phyloP scores from a whole-genome alignment of 2,797 vertebrate genomes.

The Enteromius treurensis region DNA sequence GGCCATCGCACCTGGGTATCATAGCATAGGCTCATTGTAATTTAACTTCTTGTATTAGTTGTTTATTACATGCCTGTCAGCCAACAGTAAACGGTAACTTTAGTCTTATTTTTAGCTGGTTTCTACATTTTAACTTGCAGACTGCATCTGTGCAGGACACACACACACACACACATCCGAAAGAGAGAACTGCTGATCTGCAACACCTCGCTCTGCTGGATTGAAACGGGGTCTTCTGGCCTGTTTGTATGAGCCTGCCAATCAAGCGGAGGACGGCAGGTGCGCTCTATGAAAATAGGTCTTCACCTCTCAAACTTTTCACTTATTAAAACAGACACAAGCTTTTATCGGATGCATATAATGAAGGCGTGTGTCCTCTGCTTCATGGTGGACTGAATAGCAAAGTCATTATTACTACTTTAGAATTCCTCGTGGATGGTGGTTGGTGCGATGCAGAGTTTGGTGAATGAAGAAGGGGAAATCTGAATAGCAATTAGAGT shows the following conservation, averaged over 20 bases:
- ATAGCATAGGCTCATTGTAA: constrained; percentile 27
- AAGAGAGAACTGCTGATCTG: constrained; percentile 57
- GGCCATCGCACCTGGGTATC: constrained; percentile 56
- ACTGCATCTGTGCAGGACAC: constrained; percentile 26
- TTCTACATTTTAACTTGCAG: constrained; percentile 30
- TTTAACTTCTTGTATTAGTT: constrained; percentile 16
- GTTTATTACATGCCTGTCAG: constrained; percentile 8
- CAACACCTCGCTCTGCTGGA: constrained; percentile 42
- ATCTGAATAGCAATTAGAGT: constrained; percentile 56
- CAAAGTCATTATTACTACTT: constrained; percentile 51
- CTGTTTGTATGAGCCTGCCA: constrained; percentile 46
- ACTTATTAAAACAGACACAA: constrained; percentile 43
- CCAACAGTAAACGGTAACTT: not conserved
- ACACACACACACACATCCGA: not conserved
- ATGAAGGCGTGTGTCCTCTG: constrained; percentile 39
- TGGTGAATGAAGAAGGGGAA: constrained; percentile 47
- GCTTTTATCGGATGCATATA: constrained; percentile 36
- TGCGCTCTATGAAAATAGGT: constrained; percentile 8
- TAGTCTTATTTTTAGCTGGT: constrained; percentile 13
- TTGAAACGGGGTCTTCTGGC: constrained; percentile 46
- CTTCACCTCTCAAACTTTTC: constrained; percentile 32
- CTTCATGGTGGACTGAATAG: constrained; percentile 21
- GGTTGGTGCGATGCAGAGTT: constrained; percentile 51
- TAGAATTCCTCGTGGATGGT: constrained; percentile 38
- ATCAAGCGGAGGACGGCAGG: constrained; percentile 40